Evolutionary conservation across 2,113 vertebrate species (phyloP).

Genomic region (Nematolebias whitei): DNA sequence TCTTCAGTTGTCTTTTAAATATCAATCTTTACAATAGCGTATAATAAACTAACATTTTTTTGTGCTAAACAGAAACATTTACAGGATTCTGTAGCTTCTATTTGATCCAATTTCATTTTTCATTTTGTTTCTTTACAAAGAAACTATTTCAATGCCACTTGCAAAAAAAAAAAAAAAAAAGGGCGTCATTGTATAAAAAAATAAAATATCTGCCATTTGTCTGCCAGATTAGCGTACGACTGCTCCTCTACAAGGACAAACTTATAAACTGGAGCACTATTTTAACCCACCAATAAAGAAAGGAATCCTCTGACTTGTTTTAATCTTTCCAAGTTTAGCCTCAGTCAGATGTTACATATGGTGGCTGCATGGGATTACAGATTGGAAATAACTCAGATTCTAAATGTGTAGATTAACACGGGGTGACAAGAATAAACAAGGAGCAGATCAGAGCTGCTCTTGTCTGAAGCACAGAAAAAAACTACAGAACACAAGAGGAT

Average conservation of each 20-base stretch:
- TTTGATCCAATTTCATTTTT: slow-evolving; percentile 1
- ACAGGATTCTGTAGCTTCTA: neutral
- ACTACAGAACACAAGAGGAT: no score
- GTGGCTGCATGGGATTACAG: slow-evolving; percentile 5
- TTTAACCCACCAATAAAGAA: neutral
- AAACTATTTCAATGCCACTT: neutral
- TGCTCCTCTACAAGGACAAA: no score
- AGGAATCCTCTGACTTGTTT: neutral
- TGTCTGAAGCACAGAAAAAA: no score
- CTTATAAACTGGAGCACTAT: neutral
- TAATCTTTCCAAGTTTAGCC: slow-evolving; percentile 15
- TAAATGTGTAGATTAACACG: no score
- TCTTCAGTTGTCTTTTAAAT: neutral
- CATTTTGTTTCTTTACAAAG: no score
- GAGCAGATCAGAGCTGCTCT: no score
- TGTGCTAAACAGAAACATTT: neutral
- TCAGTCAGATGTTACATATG: neutral
- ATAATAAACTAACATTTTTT: neutral
- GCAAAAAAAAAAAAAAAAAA: no score
- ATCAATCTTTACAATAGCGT: neutral
- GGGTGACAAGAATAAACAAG: neutral
- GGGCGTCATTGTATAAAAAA: no score
- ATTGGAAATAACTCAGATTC: neutral
- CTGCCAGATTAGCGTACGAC: no score
- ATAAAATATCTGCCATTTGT: no score